Base-by-base conservation (phyloP, 2,797 vertebrate species). In the Bufotes viridis region DNA sequence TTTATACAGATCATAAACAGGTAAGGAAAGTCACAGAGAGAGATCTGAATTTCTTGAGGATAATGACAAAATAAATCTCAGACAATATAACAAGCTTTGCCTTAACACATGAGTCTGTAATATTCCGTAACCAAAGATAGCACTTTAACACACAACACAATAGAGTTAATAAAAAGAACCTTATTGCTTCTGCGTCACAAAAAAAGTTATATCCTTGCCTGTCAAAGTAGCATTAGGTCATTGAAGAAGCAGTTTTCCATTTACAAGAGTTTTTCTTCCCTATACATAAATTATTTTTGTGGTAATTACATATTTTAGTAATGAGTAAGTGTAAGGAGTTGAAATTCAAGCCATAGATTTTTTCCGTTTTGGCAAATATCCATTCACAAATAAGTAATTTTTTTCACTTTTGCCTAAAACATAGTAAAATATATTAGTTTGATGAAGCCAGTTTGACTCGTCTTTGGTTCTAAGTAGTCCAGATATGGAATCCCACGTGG, bases 1-100 rank as follows among this genome's bases (percentile, higher is more conserved):
- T 84, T 84, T 88, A 88, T 88, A 87, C 81, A 84, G 81, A 84
- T 84, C 82, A 84, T 88, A 84, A 88, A 88, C 76, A 80, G 87
- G 87, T 84, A 88, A 53, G 78, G 49, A 22, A 83, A 85, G 76
- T 88, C 87, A 85, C 55, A 34, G 34, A 74, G 51, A 88, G 70
- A 72, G 75, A 65, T 88, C 87, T 55, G 67, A 65, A 72, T 80
- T 74, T 85, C 65, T 74, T 55, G 57, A 26, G 42, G 53, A 85
- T 88, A 88, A 85, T 84, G 83, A n/a, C 58, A 20, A 79, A 88
- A 88, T 88, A 84, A 78, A 84, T 88, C 87, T 80, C 65, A 7
- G 74, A 57, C 29, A 61, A 69, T 55, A 22, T 60, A 84, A 84
- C 74, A 78, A 67, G 81, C 87, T 78, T 84, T 69, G 57, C 70